phyloP scores from a whole-genome alignment of 2,888 invertebrate genomes.

The Sphaerophoria taeniata region DNA sequence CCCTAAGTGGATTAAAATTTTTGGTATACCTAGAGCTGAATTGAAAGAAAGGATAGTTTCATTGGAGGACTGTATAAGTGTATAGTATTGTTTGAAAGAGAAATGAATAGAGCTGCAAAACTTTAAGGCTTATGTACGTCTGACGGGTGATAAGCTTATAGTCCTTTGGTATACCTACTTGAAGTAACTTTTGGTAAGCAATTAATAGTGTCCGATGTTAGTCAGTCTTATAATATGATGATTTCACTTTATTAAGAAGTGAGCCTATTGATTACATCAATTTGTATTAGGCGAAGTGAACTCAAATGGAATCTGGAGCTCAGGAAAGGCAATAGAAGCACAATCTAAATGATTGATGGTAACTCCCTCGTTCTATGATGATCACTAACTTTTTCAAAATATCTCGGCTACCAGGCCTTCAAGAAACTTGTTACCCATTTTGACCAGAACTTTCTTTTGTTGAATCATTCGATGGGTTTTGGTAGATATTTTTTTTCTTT shows the following conservation, averaged over 20 bases:
- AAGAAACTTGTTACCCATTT: no score
- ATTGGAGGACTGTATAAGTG: slow-evolving; percentile 40
- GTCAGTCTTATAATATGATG: slow-evolving; percentile 54
- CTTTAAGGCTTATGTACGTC: slow-evolving; percentile 51
- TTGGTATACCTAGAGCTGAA: slow-evolving; percentile 15
- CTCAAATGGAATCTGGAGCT: slow-evolving; percentile 34
- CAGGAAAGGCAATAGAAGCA: background rate
- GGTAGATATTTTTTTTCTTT: no score
- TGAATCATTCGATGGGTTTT: no score
- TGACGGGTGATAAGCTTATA: slow-evolving; percentile 47
- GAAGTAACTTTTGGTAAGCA: slow-evolving; percentile 41
- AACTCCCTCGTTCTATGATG: no score
- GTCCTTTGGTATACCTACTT: no score
- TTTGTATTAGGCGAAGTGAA: slow-evolving; percentile 46
- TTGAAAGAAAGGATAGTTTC: slow-evolving; percentile 52
- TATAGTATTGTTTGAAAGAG: slow-evolving; percentile 17
- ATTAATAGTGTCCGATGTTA: slow-evolving; percentile 34
- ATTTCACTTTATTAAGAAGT: slow-evolving; percentile 55
- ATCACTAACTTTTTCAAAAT: no score
- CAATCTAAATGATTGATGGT: background rate
- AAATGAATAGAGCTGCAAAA: slow-evolving; percentile 49
- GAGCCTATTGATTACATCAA: slow-evolving; percentile 54
- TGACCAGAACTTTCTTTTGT: slow-evolving; percentile 35
- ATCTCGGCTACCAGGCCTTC: no score
- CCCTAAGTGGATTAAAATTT: slow-evolving; percentile 61